Conservation (phyloP, 2,888 invertebrate species). For the Yponomeuta cagnagella region DNA sequence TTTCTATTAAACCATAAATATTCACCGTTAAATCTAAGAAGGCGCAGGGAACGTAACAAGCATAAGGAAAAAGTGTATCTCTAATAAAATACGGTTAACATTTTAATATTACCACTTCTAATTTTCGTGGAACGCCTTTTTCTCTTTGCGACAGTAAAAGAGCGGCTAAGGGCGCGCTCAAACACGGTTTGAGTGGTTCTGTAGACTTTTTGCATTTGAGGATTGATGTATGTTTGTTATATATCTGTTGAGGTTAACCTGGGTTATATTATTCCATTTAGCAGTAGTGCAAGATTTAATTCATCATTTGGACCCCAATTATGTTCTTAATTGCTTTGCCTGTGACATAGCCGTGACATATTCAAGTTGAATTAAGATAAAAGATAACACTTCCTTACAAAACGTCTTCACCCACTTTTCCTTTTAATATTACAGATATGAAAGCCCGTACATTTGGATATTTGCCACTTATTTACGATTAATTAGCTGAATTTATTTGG, state of each 20-base stretch:
- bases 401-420: too few species aligned
- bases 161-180: neutral
- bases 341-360: too few species aligned
- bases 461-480: too few species aligned
- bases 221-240: neutral
- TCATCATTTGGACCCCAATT: too few species aligned
- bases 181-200: neutral
- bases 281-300: too few species aligned
- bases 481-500: too few species aligned
- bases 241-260: neutral
- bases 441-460: too few species aligned
- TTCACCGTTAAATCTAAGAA: neutral
- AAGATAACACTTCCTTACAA: too few species aligned
- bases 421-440: too few species aligned
- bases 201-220: neutral
- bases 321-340: too few species aligned
- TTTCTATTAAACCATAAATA: neutral
- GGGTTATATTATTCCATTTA: too few species aligned
- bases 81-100: slow-evolving; percentile 6
- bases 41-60: neutral
- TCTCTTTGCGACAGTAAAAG: neutral
- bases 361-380: too few species aligned
- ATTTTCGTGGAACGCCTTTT: slow-evolving; percentile 4
- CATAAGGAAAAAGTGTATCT: neutral
- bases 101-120: slow-evolving; percentile 10